These are phyloP conservation scores for Drosophila kuntzei DNA, from an alignment of 2,888 invertebrate genomes.

Conservation along the genomic window DNA sequence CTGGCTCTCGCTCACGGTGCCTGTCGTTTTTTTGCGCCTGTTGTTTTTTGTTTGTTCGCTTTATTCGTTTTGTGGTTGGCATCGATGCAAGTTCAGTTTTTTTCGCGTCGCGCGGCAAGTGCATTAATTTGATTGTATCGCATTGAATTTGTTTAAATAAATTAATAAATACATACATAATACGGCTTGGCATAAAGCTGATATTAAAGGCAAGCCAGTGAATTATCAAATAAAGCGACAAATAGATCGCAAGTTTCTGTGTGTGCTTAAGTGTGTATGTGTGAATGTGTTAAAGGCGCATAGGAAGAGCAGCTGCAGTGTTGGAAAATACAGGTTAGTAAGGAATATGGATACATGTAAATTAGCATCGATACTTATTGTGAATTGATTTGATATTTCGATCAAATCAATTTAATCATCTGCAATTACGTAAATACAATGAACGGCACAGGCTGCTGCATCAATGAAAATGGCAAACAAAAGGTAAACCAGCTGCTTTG, in stretches of 20 bases:
- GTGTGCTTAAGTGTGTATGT: constrained; percentile 15
- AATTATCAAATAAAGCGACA: background rate
- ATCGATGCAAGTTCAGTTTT: constrained; percentile 49
- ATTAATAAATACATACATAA: constrained; percentile 2
- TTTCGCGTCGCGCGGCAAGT: constrained; percentile 38
- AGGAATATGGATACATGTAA: background rate
- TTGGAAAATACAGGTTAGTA: constrained; percentile 40
- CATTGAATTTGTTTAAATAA: constrained; percentile 30
- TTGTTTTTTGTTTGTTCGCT: constrained; percentile 37
- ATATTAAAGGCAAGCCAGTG: constrained; percentile 8
- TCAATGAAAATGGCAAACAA: constrained; percentile 40
- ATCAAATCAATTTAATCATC: constrained; percentile 40
- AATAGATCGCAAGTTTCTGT: constrained; percentile 10
- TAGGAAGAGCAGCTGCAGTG: constrained; percentile 5
- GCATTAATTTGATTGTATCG: constrained; percentile 35
- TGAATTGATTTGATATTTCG: background rate
- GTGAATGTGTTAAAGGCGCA: background rate
- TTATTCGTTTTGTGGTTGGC: constrained; percentile 59
- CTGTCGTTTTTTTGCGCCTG: constrained; percentile 40
- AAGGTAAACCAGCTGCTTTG: constrained; percentile 29
- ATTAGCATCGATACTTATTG: constrained; percentile 6
- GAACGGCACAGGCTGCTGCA: constrained; percentile 13
- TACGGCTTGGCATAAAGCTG: constrained; percentile 10
- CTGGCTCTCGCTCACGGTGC: constrained; percentile 1
- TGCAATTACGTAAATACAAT: constrained; percentile 36